phyloP scores from a whole-genome alignment of 2,888 invertebrate species.

The Erebia ligea region DNA sequence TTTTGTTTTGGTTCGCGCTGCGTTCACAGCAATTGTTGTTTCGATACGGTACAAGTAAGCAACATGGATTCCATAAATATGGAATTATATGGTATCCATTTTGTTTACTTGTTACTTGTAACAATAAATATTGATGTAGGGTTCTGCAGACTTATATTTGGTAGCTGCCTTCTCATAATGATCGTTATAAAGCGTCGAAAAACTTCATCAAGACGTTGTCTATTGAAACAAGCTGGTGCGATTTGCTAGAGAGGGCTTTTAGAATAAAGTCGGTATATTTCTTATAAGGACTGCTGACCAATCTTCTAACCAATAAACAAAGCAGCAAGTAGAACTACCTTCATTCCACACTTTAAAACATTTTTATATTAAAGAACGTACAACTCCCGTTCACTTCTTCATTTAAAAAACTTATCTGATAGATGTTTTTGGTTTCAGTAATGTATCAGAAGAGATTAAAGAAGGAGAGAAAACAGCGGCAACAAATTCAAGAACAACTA shows the following conservation, averaged over 20 bases:
- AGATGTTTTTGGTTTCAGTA: slow-evolving; percentile 80
- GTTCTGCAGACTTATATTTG: background rate
- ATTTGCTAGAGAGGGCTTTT: too few relatives aligned
- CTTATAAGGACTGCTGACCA: too few relatives aligned
- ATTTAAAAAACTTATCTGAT: background rate
- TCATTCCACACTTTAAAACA: too few relatives aligned
- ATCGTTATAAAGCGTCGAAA: too few relatives aligned
- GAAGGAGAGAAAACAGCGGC: slow-evolving; percentile 92
- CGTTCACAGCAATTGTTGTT: slow-evolving; percentile 66
- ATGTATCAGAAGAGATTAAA: slow-evolving; percentile 95
- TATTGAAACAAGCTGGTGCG: too few relatives aligned
- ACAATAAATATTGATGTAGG: slow-evolving; percentile 51
- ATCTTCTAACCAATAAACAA: too few relatives aligned
- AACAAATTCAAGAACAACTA: slow-evolving; percentile 93
- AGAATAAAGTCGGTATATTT: too few relatives aligned
- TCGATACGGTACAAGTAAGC: slow-evolving; percentile 60
- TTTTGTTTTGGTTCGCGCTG: slow-evolving; percentile 65
- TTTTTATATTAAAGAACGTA: background rate
- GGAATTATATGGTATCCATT: too few relatives aligned
- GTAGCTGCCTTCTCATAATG: too few relatives aligned
- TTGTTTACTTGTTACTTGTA: too few relatives aligned
- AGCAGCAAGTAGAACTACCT: too few relatives aligned
- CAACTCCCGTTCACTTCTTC: background rate
- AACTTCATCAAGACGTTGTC: too few relatives aligned
- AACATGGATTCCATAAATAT: slow-evolving; percentile 41